Base-by-base conservation (phyloP, 2,797 vertebrate species). In the Mionectes olivaceus region DNA sequence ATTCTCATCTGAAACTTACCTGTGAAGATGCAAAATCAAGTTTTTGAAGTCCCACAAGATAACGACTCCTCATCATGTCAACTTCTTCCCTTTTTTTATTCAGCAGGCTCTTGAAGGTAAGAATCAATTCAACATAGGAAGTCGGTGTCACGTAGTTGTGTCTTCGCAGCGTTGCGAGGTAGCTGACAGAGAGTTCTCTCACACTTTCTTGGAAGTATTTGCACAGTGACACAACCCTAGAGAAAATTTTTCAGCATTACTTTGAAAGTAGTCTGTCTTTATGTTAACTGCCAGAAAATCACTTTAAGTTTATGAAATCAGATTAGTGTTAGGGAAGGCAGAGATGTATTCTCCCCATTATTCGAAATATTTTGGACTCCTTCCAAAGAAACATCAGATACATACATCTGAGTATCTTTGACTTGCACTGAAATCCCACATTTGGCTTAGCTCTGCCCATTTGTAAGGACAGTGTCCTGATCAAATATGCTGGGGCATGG, bases 141-240 rank as follows among this genome's bases (percentile, higher is more conserved):
- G 99, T 98, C 37, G 99, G 99, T 1, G 99, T 99, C 69, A 99
- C 99, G 2, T 99, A 99, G 97, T 99, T 99, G 97, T 99, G 97
- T 70, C 99, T 98, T 83, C 97, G 98, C 90, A 99, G 97, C 2
- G 91, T 97, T 15, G 97, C 92, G 32, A 98, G 99, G 90, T 98
- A 99, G 47, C 94, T 98, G 28, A 97, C 19, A 0, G 99, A 99
- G 73, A 99, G 97, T 1, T 98, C 97, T 83, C 97, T 97, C 46
- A 98, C 98, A 16, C 96, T 99, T 89, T 99, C 99, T 89, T 99
- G 99, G 96, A 99, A 99, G 55, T 96, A 99, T 87, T 99, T 99
- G 96, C 99, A 99, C 99, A 99, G 98, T 59, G 98, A 98, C 78
- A 99, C 98, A 68, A 99, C 99, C 96, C 99, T 99, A 94, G 68